Conservation (phyloP, 1,140 invertebrate species). For the Drosophila navojoa region DNA sequence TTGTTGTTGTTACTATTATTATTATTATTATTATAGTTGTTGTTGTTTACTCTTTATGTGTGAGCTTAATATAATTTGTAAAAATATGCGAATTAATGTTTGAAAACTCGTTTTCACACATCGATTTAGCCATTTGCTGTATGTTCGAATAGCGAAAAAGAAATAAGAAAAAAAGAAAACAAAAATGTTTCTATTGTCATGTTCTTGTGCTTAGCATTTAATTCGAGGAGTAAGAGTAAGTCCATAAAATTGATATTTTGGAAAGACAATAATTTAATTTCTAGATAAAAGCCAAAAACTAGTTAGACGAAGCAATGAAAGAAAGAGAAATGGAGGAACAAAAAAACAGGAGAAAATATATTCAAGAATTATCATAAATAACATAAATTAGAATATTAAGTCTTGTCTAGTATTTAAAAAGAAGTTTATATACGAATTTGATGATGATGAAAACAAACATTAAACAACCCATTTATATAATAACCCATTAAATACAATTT, state of each 20-base stretch:
- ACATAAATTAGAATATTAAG: no score
- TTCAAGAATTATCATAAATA: no score
- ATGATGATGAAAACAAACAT: no score
- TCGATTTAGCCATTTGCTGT: slow-evolving; percentile 37
- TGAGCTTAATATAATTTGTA: slow-evolving; percentile 77
- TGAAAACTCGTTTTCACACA: slow-evolving; percentile 68
- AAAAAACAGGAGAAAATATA: no score
- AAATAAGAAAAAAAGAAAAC: no score
- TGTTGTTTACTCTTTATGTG: slow-evolving; percentile 50
- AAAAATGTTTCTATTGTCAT: slow-evolving; percentile 1
- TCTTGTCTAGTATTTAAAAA: no score
- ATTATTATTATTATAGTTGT: slow-evolving; percentile 1
- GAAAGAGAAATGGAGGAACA: no score
- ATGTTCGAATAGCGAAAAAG: neutral
- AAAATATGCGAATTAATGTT: slow-evolving; percentile 81
- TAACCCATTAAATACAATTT: no score
- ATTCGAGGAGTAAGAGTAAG: slow-evolving; percentile 13
- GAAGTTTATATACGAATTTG: no score
- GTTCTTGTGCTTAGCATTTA: neutral
- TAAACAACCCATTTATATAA: no score
- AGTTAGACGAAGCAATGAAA: neutral
- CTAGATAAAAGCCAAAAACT: slow-evolving; percentile 11
- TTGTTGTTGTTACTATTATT: slow-evolving; percentile 16
- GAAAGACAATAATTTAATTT: slow-evolving; percentile 1
- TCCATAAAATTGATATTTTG: neutral